These are phyloP conservation scores for Crambe crambe DNA, from an alignment of 37 sponge, comb jelly and placozoan genomes.

Conservation along the genomic window DNA sequence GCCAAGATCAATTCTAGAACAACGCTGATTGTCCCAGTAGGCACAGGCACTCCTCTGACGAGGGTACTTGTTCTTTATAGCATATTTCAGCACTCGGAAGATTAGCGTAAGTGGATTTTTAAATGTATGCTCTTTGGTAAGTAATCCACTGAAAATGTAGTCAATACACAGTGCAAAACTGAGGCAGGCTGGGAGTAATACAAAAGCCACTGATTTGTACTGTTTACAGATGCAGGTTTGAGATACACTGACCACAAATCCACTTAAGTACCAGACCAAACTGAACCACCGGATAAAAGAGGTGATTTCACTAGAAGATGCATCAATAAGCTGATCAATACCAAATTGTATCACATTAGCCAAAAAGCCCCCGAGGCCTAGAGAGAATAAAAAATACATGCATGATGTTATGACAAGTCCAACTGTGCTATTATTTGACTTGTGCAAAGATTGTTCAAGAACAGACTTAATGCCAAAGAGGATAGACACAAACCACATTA, in stretches of 20 bases:
- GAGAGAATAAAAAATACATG: not conserved
- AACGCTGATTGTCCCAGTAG: not conserved
- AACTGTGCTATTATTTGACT: too few relatives aligned
- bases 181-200: not conserved
- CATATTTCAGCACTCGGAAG: constrained; percentile 8
- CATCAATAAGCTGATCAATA: constrained; percentile 1
- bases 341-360: not conserved
- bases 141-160: not conserved
- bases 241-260: not conserved
- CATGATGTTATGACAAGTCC: not conserved
- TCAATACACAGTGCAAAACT: not conserved
- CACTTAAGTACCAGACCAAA: not conserved
- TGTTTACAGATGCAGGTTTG: not conserved
- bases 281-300: not conserved
- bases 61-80: constrained; percentile 6
- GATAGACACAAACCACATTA: not conserved
- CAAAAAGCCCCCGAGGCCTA: not conserved
- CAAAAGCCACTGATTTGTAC: not conserved
- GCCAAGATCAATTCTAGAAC: constrained; percentile 13
- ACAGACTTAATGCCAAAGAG: not conserved
- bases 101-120: not conserved
- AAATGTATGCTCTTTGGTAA: not conserved
- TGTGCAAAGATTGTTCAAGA: not conserved
- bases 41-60: constrained; percentile 21
- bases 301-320: constrained; percentile 4